phyloP scores from a whole-genome alignment of 2,888 invertebrate species.

The Siphlonurus alternatus region DNA sequence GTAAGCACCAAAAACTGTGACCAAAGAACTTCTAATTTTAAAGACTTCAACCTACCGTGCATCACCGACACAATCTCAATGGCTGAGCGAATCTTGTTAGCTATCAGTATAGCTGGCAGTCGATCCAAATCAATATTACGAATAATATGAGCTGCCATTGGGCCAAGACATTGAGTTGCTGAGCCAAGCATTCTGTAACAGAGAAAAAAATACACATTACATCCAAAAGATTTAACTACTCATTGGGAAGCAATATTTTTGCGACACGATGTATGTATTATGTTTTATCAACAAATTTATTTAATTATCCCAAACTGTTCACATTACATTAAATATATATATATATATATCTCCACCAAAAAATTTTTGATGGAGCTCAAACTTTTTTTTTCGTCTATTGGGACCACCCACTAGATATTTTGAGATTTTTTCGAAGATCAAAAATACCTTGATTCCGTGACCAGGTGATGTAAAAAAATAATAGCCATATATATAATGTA shows the following conservation, averaged over 20 bases:
- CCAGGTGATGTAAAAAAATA: too few species aligned
- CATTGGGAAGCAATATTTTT: not conserved
- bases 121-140: conserved; percentile 72
- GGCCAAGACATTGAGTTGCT: conserved; percentile 59
- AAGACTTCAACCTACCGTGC: conserved; percentile 52
- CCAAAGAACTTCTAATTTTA: conserved; percentile 3
- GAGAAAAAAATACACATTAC: conserved; percentile 5
- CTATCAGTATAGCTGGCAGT: conserved; percentile 74
- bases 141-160: conserved; percentile 67
- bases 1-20: too few species aligned
- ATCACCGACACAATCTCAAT: conserved; percentile 84
- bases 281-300: not conserved
- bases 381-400: too few species aligned
- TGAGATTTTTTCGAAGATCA: too few species aligned
- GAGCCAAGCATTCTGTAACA: conserved; percentile 56
- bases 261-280: not conserved
- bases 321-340: too few species aligned
- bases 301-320: not conserved
- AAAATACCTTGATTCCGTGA: too few species aligned
- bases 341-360: too few species aligned
- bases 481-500: too few species aligned
- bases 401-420: too few species aligned
- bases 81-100: conserved; percentile 72
- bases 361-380: too few species aligned
- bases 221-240: not conserved